Evolutionary conservation across 2,113 vertebrate genomes (phyloP).

Genomic region (Furnarius figulus): DNA sequence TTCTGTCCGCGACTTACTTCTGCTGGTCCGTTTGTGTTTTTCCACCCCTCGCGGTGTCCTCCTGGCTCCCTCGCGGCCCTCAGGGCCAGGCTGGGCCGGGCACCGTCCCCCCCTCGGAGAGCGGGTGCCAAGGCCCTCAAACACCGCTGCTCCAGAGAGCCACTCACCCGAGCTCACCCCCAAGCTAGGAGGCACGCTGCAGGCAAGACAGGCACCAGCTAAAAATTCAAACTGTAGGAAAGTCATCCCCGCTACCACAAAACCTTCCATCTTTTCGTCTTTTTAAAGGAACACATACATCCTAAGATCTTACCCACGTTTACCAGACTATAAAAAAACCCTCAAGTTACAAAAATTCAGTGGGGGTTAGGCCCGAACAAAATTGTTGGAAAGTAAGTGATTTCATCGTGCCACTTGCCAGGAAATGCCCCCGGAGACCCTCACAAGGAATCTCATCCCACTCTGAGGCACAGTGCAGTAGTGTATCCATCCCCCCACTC

Average conservation of each 20-base stretch:
- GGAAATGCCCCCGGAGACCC: neutral
- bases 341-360: neutral
- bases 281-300: neutral
- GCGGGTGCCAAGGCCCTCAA: neutral
- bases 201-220: neutral
- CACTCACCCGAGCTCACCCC: too few relatives aligned
- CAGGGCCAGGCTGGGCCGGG: too few relatives aligned
- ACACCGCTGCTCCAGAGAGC: neutral
- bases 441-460: neutral
- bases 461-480: neutral
- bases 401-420: neutral
- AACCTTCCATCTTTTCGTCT: accelerated
- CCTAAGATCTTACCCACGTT: neutral
- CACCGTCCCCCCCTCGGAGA: too few relatives aligned
- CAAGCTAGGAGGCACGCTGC: neutral
- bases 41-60: too few relatives aligned
- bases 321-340: neutral
- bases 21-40: too few relatives aligned
- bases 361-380: neutral
- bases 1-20: neutral
- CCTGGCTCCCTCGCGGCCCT: too few relatives aligned
- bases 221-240: neutral
- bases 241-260: neutral
- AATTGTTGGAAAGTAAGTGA: neutral
- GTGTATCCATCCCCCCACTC: accelerated